phyloP scores from a whole-genome alignment of 2,888 invertebrate genomes.

The Mamestra brassicae region DNA sequence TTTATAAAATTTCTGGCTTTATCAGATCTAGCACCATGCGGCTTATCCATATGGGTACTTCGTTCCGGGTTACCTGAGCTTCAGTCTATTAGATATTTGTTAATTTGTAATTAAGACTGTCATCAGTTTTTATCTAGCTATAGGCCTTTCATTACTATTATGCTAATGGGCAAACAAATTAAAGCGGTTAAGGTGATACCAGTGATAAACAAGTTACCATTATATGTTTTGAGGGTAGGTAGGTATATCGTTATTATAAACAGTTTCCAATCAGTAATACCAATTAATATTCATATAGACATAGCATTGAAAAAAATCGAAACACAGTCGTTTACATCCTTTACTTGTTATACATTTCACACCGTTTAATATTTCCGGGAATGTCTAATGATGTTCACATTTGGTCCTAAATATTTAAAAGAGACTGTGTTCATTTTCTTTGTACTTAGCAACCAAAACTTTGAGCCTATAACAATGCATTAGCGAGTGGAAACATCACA shows the following conservation, averaged over 20 bases:
- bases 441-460: conserved; percentile 1
- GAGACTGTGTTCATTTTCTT: not conserved
- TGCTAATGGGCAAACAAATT: not conserved
- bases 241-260: not conserved
- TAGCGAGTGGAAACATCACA: not conserved
- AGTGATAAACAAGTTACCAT: not conserved
- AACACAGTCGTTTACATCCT: conserved; percentile 32
- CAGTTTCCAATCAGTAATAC: not conserved
- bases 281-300: conserved; percentile 9
- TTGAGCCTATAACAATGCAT: not conserved
- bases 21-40: not conserved
- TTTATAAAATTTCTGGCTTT: not conserved
- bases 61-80: too few relatives aligned
- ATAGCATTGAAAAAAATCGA: conserved; percentile 19
- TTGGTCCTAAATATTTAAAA: not conserved
- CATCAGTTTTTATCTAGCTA: not conserved
- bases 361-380: conserved; percentile 42
- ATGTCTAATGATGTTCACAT: conserved; percentile 1
- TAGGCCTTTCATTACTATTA: not conserved
- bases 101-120: not conserved
- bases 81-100: not conserved
- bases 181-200: not conserved
- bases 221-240: not conserved
- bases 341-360: conserved; percentile 48
- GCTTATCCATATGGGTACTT: not conserved